Evolutionary conservation across 2,113 vertebrate genomes (phyloP), one percentile per base, ranked within the genome.

Genomic region (Vireo altiloquus): DNA sequence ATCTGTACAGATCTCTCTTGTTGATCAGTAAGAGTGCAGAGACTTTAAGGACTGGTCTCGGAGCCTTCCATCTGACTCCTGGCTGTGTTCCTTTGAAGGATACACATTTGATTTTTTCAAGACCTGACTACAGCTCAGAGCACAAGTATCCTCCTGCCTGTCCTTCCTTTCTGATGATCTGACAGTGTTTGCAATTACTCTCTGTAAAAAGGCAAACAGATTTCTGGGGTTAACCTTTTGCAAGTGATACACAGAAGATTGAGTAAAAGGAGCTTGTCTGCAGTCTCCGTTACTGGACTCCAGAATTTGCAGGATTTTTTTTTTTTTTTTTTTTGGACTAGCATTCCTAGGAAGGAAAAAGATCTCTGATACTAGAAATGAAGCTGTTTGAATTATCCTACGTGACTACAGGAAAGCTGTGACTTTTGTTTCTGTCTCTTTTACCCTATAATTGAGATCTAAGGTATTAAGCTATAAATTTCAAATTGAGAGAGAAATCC

Each of bases 391-490:
- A 89, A 80, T 31, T 81, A 10, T 91, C 75, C 63, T 75, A 77
- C 11, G 3, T 72, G 84, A 61, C 46, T 92, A 91, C 35, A 85
- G 74, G n/a, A 89, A 84, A 89, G 39, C 35, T 85, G 37, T 89
- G 63, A 68, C 20, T 92, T 95, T 89, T 85, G 77, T 87, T 87
- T 60, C 57, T 90, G 39, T 91, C 63, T 95, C 15, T 96, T 89
- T 87, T 59, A 33, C 78, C 40, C 11, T 69, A 5, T 81, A 86
- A 86, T 68, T 92, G 81, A 80, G 18, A 60, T 90, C 75, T 85
- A 56, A 91, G 59, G 44, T 94, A 81, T 86, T 94, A 75, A 77
- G 65, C 76, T 78, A 78, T 82, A 87, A 40, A 87, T 89, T 93
- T 95, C 49, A 69, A 87, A 87, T 61, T 85, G 47, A 72, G 66